Evolutionary conservation across 2,113 vertebrate genomes (phyloP).

Genomic region (Periophthalmus modestus): DNA sequence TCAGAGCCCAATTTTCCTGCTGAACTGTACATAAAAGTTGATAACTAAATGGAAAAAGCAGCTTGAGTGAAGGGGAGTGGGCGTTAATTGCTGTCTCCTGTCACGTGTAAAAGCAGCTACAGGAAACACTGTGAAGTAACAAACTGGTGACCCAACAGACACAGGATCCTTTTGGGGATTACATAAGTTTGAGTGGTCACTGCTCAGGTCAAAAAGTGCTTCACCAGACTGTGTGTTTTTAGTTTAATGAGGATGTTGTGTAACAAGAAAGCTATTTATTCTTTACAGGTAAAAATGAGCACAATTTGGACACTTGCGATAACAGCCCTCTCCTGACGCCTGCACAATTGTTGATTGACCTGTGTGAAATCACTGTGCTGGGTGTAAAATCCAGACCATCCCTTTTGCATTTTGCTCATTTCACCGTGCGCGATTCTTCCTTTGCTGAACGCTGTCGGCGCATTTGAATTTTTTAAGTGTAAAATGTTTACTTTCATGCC

Average conservation of each 20-base stretch:
- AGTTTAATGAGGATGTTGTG: not conserved
- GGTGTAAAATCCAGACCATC: not conserved
- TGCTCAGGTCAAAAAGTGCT: constrained; percentile 34
- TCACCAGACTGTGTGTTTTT: constrained; percentile 41
- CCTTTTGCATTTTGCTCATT: not conserved
- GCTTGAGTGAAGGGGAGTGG: constrained; percentile 16
- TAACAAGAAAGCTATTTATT: constrained; percentile 24
- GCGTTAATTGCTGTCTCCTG: constrained; percentile 29
- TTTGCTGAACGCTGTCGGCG: constrained; percentile 11
- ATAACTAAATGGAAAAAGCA: not conserved
- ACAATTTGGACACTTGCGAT: constrained; percentile 1
- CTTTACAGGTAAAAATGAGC: constrained; percentile 19
- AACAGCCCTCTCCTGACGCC: constrained; percentile 5
- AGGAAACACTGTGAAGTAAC: constrained; percentile 28
- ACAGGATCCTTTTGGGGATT: constrained; percentile 29
- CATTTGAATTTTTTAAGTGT: constrained; percentile 49
- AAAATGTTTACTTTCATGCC: constrained; percentile 39
- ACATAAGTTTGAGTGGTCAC: constrained; percentile 36
- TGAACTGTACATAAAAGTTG: constrained; percentile 2
- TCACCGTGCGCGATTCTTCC: not conserved
- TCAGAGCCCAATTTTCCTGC: not conserved
- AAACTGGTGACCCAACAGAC: constrained; percentile 10
- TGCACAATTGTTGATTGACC: constrained; percentile 1
- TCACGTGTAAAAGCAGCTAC: constrained; percentile 20
- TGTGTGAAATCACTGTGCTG: constrained; percentile 1